These are phyloP conservation scores for Accipiter badius DNA, from an alignment of 2,797 vertebrate genomes.

Conservation along the genomic window DNA sequence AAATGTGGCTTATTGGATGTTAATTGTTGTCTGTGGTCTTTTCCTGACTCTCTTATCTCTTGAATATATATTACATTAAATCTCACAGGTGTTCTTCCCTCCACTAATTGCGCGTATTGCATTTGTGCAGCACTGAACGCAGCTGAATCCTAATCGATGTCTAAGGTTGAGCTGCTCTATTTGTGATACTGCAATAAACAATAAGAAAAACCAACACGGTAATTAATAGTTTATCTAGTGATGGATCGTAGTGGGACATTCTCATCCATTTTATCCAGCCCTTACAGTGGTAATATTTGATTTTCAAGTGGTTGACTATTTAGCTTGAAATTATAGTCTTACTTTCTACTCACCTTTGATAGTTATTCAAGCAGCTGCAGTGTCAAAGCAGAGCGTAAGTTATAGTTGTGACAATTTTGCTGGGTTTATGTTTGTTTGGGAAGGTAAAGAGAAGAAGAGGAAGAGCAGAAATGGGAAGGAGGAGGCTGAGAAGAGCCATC, in stretches of 20 bases:
- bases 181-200: background rate
- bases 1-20: background rate
- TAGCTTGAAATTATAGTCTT: background rate
- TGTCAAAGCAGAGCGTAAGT: background rate
- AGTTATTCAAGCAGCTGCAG: background rate
- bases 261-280: background rate
- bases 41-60: background rate
- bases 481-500: background rate
- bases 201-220: fast-evolving
- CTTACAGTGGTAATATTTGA: background rate
- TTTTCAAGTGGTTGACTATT: background rate
- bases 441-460: background rate
- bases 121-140: background rate
- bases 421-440: background rate
- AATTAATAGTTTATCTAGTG: background rate
- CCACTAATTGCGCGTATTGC: background rate
- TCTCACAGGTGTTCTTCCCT: background rate
- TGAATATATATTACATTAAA: background rate
- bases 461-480: background rate
- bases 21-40: background rate
- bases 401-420: background rate
- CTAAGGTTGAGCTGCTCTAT: background rate
- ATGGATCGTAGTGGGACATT: background rate
- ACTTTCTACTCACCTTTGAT: background rate
- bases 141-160: background rate